Evolutionary conservation across 2,113 vertebrate genomes (phyloP), one percentile per base, ranked within the genome.

Genomic region (Trochalopteron elliotii): DNA sequence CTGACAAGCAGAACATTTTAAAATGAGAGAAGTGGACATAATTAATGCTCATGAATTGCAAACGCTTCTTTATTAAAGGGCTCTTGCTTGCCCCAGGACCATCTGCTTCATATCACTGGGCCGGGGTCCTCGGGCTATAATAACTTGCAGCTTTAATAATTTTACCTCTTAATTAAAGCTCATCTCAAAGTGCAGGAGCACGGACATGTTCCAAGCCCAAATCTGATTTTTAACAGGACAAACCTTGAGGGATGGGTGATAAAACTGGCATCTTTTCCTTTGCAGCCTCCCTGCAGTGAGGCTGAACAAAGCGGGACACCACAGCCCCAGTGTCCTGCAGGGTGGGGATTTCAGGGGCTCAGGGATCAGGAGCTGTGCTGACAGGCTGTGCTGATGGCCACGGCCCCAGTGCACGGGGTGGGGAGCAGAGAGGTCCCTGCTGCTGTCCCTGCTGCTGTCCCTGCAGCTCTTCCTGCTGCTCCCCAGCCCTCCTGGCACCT

Each of bases 21-120:
- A 96, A 97, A 97, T 97, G 97, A 98, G 98, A 98, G 98, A 98
- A 98, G 98, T 96, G 98, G 98, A 99, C 97, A 97, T 98, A 98
- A 98, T 98, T 98, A 98, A 98, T 96, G 97, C 98, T 99, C 99
- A 99, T 99, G 99, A 99, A 99, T 99, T 99, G 99, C 98, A 99
- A 99, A 99, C 98, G 61, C 79, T 45, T 97, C 98, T 98, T 98
- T 98, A 98, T 98, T 97, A 98, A 97, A 98, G 96, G 98, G 92
- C 90, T 92, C 89, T 91, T 11, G 69, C 97, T 97, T 97, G 93
- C 97, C 95, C 94, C 92, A 27, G 96, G 97, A 98, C 98, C 99
- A 99, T 99, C 99, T 99, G 99, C 98, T 99, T 98, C 97, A 98
- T 97, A 98, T 98, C 98, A 98, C 95, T 31, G 82, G 67, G 84